These are phyloP conservation scores for Asbolus verrucosus DNA, from an alignment of 1,140 invertebrate genomes.

Conservation along the genomic window DNA sequence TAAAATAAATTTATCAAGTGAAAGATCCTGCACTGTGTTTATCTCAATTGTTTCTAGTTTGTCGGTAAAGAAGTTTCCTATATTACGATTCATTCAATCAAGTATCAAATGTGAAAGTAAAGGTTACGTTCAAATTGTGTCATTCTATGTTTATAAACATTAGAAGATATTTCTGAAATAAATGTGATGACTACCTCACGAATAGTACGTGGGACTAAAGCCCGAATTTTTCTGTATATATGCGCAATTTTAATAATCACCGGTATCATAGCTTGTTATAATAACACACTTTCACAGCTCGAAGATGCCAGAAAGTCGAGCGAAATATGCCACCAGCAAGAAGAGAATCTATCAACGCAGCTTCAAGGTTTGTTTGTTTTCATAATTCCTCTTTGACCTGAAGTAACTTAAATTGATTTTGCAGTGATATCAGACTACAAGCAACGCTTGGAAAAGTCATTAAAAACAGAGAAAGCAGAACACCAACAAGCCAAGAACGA, in stretches of 20 bases:
- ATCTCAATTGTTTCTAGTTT: too few species aligned
- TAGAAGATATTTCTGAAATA: conserved; percentile 35
- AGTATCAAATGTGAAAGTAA: conserved; percentile 30
- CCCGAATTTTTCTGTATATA: conserved; percentile 66
- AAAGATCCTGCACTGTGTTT: too few species aligned
- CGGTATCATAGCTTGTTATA: conserved; percentile 67
- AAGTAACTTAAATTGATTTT: conserved; percentile 47
- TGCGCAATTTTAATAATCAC: conserved; percentile 65
- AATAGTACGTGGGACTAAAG: conserved; percentile 67
- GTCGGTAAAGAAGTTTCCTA: conserved; percentile 1
- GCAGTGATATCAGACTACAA: conserved; percentile 66
- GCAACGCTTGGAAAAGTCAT: conserved; percentile 65
- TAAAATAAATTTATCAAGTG: too few species aligned
- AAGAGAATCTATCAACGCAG: conserved; percentile 67
- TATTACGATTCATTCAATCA: neutral
- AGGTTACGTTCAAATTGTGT: conserved; percentile 37
- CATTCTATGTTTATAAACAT: conserved; percentile 34
- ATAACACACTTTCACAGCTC: conserved; percentile 67
- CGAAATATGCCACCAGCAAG: conserved; percentile 65
- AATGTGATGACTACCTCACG: conserved; percentile 67
- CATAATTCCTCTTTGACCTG: neutral
- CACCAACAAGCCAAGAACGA: conserved; percentile 64
- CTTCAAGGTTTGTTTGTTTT: conserved; percentile 64
- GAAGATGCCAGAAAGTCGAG: conserved; percentile 66
- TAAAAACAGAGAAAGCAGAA: conserved; percentile 66